Percentiles rank a stretch among this genome's conserved stretches.
phyloP scores from a whole-genome alignment of 2,113 vertebrate species.

The Fregata magnificens region DNA sequence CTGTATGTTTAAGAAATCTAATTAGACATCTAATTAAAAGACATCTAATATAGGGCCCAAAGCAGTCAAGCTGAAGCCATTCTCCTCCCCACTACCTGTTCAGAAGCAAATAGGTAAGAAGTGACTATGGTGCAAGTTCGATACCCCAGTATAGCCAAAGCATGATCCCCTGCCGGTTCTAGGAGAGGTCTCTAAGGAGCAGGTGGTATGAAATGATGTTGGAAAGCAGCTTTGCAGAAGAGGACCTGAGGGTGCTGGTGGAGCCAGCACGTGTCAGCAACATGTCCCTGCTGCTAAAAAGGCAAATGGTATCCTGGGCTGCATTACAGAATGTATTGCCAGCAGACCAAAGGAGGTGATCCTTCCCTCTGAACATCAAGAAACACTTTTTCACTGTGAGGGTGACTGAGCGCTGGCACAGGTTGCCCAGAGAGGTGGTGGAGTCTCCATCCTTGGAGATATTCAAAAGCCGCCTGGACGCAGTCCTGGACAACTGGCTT shows the following conservation, averaged over 20 bases:
- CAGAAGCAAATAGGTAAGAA: not conserved
- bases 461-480: not conserved
- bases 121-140: not conserved
- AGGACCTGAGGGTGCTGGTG: not conserved
- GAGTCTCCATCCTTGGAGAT: not conserved
- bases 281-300: not conserved
- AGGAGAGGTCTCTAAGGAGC: not conserved
- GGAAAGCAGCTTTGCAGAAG: not conserved
- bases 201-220: rapidly evolving
- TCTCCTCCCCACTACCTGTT: not conserved
- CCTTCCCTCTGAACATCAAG: not conserved
- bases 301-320: rapidly evolving
- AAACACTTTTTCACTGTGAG: not conserved
- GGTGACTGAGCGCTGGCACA: not conserved
- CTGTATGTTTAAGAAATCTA: not conserved
- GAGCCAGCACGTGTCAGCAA: not conserved
- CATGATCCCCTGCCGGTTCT: not conserved
- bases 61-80: not conserved
- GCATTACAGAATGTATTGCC: not conserved
- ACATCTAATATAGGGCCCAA: not conserved
- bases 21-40: not conserved
- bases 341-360: not conserved
- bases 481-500: not conserved
- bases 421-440: not conserved
- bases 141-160: not conserved